phyloP scores from a whole-genome alignment of 1,140 invertebrate species.

The Rhyzopertha dominica region DNA sequence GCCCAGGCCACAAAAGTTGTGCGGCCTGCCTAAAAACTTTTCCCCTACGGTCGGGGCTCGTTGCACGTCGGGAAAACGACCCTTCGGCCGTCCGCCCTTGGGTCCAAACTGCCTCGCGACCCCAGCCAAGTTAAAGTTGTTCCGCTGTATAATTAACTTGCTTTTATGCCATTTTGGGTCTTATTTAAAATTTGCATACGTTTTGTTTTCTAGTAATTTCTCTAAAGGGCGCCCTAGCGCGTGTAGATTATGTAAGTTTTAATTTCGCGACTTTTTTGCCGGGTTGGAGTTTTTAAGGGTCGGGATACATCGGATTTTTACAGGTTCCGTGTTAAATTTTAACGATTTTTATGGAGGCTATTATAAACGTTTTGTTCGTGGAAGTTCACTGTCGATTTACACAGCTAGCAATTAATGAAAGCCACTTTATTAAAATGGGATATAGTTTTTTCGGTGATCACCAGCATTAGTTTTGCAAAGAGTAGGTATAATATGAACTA shows the following conservation, averaged over 20 bases:
- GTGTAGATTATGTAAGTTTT: constrained; percentile 43
- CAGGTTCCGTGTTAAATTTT: not conserved
- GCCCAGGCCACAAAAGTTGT: constrained; percentile 44
- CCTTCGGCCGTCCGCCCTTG: constrained; percentile 34
- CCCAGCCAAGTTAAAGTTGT: constrained; percentile 30
- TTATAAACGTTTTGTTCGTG: too few relatives aligned
- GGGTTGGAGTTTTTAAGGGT: not conserved
- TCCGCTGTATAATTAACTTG: constrained; percentile 42
- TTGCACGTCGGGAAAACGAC: constrained; percentile 31
- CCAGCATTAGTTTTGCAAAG: too few relatives aligned
- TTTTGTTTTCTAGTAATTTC: constrained; percentile 33
- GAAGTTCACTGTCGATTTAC: too few relatives aligned
- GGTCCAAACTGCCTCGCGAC: constrained; percentile 31
- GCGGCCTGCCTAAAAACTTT: constrained; percentile 42
- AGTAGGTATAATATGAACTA: too few relatives aligned
- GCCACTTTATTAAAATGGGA: too few relatives aligned
- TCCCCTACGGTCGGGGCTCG: constrained; percentile 32
- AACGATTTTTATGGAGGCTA: not conserved
- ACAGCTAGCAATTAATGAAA: too few relatives aligned
- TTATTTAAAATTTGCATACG: constrained; percentile 37
- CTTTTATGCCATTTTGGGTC: constrained; percentile 41
- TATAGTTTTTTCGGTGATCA: too few relatives aligned
- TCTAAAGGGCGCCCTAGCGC: constrained; percentile 37
- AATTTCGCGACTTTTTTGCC: constrained; percentile 21
- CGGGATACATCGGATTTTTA: not conserved